phyloP scores from a whole-genome alignment of 2,888 invertebrate genomes.

The Malachius bipustulatus region DNA sequence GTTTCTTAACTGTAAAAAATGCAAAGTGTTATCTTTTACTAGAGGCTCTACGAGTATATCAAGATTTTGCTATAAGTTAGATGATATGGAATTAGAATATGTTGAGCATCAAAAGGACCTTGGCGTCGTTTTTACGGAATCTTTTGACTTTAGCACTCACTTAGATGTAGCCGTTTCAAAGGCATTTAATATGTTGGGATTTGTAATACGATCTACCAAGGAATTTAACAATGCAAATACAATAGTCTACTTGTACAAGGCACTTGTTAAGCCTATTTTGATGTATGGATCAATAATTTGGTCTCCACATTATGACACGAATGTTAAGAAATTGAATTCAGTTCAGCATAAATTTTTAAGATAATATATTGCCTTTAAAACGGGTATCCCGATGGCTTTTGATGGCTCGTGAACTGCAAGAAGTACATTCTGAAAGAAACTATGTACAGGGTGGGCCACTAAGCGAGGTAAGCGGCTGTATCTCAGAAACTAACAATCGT shows the following conservation, averaged over 20 bases:
- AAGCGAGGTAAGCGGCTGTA: no score
- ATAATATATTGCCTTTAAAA: not conserved
- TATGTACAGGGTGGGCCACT: no score
- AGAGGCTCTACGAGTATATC: not conserved
- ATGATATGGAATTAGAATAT: not conserved
- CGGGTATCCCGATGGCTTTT: no score
- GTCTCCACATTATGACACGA: not conserved
- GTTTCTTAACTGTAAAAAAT: not conserved
- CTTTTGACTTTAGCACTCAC: not conserved
- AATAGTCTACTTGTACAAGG: not conserved
- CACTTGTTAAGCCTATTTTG: not conserved
- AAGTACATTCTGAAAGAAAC: no score
- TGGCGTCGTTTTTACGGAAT: not conserved
- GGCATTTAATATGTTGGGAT: not conserved
- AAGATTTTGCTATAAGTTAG: not conserved
- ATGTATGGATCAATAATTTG: not conserved
- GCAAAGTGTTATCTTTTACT: not conserved
- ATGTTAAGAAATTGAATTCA: not conserved
- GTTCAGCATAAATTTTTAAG: not conserved
- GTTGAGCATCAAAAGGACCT: not conserved
- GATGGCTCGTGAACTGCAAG: no score
- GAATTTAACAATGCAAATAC: not conserved
- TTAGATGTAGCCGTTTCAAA: not conserved
- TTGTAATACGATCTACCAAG: not conserved
- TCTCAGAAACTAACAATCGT: no score